Evolutionary conservation across 2,888 invertebrate genomes (phyloP).

Genomic region (Sipha maydis): DNA sequence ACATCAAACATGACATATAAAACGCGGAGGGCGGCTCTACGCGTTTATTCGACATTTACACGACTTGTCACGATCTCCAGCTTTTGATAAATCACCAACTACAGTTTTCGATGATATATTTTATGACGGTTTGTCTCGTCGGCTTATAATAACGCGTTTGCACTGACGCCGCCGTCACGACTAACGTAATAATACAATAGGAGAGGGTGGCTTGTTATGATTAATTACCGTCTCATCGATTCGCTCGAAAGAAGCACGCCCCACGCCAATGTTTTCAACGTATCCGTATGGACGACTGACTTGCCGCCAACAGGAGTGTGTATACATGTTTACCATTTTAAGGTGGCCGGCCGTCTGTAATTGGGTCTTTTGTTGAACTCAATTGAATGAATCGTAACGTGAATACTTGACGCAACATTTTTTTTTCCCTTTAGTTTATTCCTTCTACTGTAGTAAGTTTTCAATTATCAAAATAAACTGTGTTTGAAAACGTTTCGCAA

Average conservation of each 20-base stretch:
- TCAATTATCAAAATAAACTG: conserved; percentile 58
- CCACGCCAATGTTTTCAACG: background rate
- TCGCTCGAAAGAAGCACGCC: conserved; percentile 20
- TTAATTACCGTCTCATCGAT: conserved; percentile 40
- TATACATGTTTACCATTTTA: conserved; percentile 29
- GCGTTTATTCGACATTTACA: background rate
- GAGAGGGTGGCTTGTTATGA: conserved; percentile 28
- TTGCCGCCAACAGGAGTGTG: background rate
- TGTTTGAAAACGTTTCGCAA: conserved; percentile 58
- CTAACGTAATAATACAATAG: no score
- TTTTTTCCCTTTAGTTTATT: conserved; percentile 24
- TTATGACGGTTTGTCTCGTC: conserved; percentile 12
- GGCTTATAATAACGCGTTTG: conserved; percentile 17
- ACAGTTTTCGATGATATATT: background rate
- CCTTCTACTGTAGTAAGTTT: conserved; percentile 50
- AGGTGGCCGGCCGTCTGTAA: conserved; percentile 43
- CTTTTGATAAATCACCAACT: conserved; percentile 9
- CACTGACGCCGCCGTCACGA: background rate
- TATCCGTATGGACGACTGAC: background rate
- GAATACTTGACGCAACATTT: conserved; percentile 51
- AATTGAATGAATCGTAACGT: conserved; percentile 55
- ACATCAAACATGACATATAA: background rate
- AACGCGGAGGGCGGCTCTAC: background rate
- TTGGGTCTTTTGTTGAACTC: conserved; percentile 51
- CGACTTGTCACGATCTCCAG: background rate